phyloP scores from a whole-genome alignment of 2,113 vertebrate species.

The Poecilia latipinna region DNA sequence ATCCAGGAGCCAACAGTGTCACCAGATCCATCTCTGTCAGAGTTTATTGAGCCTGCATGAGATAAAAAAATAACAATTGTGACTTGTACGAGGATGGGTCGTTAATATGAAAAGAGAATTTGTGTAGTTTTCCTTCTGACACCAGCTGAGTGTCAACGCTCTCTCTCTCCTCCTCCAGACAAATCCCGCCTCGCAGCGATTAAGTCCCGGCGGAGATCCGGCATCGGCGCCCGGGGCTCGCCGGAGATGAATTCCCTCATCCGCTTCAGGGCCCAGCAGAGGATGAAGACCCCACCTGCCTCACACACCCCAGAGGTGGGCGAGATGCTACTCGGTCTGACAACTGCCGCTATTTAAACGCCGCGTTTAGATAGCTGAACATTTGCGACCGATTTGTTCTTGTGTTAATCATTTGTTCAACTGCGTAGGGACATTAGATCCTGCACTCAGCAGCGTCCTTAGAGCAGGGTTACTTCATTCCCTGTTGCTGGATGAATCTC shows the following conservation, averaged over 20 bases:
- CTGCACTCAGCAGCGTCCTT: not conserved
- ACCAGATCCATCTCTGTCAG: too few relatives aligned
- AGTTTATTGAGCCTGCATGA: not conserved
- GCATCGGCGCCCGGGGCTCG: constrained; percentile 77
- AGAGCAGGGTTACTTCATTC: not conserved
- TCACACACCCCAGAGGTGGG: constrained; percentile 69
- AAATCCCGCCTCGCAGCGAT: constrained; percentile 78
- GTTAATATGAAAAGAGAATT: not conserved
- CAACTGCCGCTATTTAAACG: not conserved
- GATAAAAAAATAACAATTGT: not conserved
- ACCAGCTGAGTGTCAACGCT: not conserved
- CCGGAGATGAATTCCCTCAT: constrained; percentile 84
- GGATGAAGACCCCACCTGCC: constrained; percentile 57
- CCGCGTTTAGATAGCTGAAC: too few relatives aligned
- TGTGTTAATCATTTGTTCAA: not conserved
- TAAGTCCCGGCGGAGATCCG: constrained; percentile 75
- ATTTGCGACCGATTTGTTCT: not conserved
- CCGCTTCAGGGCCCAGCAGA: constrained; percentile 77
- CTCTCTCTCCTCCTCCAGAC: constrained; percentile 49
- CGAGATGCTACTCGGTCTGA: constrained; percentile 22
- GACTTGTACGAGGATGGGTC: not conserved
- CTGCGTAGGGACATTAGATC: not conserved
- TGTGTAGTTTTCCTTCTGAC: not conserved
- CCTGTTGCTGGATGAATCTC: not conserved
- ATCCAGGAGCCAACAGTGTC: too few relatives aligned